phyloP scores from a whole-genome alignment of 1,140 invertebrate species.

The Drosophila insularis region DNA sequence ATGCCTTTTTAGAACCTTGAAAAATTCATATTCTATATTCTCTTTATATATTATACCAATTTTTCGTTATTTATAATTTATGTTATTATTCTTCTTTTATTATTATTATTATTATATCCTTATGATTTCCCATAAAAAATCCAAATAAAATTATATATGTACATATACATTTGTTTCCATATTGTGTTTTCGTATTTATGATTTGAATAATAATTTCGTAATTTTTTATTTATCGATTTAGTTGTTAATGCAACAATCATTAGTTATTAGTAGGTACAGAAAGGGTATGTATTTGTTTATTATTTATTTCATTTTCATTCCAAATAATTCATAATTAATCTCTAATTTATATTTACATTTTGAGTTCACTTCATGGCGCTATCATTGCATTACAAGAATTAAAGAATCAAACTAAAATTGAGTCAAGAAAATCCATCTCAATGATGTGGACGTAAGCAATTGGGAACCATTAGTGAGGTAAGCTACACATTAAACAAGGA shows the following conservation, averaged over 20 bases:
- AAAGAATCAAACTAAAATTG: slow-evolving; percentile 50
- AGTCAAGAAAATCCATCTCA: slow-evolving; percentile 68
- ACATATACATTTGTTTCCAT: background rate
- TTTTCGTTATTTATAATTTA: slow-evolving; percentile 30
- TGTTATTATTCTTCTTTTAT: slow-evolving; percentile 41
- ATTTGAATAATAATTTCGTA: slow-evolving; percentile 22
- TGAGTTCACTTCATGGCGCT: slow-evolving; percentile 75
- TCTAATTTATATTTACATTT: slow-evolving; percentile 48
- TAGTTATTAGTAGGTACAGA: slow-evolving; percentile 44
- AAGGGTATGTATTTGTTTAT: slow-evolving; percentile 47
- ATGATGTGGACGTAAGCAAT: slow-evolving; percentile 82
- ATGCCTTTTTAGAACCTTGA: slow-evolving; percentile 82
- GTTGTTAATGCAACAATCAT: slow-evolving; percentile 63
- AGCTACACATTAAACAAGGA: slow-evolving; percentile 82
- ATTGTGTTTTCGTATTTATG: slow-evolving; percentile 18
- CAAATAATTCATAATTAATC: slow-evolving; percentile 17
- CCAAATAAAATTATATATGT: slow-evolving; percentile 41
- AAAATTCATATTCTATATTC: slow-evolving; percentile 67
- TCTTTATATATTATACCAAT: slow-evolving; percentile 20
- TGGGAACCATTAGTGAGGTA: slow-evolving; percentile 83
- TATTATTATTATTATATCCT: slow-evolving; percentile 40
- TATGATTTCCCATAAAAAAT: slow-evolving; percentile 16
- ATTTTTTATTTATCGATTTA: slow-evolving; percentile 13
- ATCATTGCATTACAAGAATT: slow-evolving; percentile 68
- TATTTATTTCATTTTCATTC: slow-evolving; percentile 30